Evolutionary conservation across 2,113 vertebrate species (phyloP), one percentile per base, ranked within the genome.

Genomic region (Machaerirhynchus nigripectus): DNA sequence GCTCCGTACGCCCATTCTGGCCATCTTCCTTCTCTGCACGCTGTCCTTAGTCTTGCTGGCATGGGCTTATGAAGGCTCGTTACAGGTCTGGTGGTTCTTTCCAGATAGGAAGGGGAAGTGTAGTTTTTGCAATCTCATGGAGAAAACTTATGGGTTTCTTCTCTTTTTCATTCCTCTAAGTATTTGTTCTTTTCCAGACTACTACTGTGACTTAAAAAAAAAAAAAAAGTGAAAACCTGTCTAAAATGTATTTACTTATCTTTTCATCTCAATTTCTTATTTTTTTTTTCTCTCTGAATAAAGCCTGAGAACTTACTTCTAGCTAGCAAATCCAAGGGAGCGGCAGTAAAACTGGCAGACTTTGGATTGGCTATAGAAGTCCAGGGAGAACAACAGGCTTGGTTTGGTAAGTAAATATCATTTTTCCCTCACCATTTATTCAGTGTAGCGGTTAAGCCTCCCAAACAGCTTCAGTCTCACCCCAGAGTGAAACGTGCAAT

Each of bases 281-380:
- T 26, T 26, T 60, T 84, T 96, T 83, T 96, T 64, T 96, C 76
- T 94, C 76, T 91, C 94, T 92, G 67, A 96, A 95, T 89, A 77
- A 98, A 99, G 99, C 99, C 99, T 68, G 99, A 99, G 98, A 99
- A 99, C 96, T 98, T 99, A 98, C 99, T 99, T 86, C 98, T 99
- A 96, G 99, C 99, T 97, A 99, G 99, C 97, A 99, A 99, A 97
- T 97, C 99, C 93, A 99, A 99, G 97, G 99, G 99, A 69, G 99
- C 99, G 4, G 99, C 99, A 16, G 99, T 99, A 56, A 99, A 99
- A 94, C 97, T 99, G 98, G 99, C 99, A 2, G 99, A 99, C 94
- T 99, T 99, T 81, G 99, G 99, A 20, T 97, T 99, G 93, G 99
- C 99, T 84, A 99, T 99, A 76, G 99, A 99, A 96, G 99, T 99